phyloP scores from a whole-genome alignment of 1,140 invertebrate genomes.

The Drosophila bocqueti region DNA sequence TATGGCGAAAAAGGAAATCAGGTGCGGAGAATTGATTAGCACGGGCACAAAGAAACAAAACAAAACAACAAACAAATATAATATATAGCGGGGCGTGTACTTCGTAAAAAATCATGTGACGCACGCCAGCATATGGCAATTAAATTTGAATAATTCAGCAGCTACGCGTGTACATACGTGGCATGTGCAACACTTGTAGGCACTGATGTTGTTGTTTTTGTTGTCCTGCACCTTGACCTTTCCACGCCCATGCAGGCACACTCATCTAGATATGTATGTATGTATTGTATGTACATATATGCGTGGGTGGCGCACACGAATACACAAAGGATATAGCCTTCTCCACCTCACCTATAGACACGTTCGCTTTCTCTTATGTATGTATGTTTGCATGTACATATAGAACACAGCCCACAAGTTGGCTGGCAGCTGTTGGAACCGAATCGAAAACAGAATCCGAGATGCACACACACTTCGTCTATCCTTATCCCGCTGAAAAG shows the following conservation, averaged over 20 bases:
- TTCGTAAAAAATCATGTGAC: slow-evolving; percentile 30
- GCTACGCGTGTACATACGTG: slow-evolving; percentile 1
- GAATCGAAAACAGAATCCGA: slow-evolving; percentile 20
- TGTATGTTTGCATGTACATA: slow-evolving; percentile 2
- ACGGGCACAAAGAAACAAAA: slow-evolving; percentile 18
- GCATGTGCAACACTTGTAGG: slow-evolving; percentile 35
- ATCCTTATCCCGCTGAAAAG: slow-evolving; percentile 10
- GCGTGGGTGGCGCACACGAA: slow-evolving; percentile 38
- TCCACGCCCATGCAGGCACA: slow-evolving; percentile 49
- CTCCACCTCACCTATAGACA: slow-evolving; percentile 3
- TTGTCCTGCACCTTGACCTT: slow-evolving; percentile 66
- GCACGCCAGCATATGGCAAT: slow-evolving; percentile 60
- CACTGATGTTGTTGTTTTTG: slow-evolving; percentile 41
- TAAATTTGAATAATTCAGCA: slow-evolving; percentile 50
- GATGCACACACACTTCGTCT: slow-evolving; percentile 28
- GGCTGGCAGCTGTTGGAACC: slow-evolving; percentile 51
- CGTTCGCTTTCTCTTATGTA: slow-evolving; percentile 10
- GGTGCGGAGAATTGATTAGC: slow-evolving; percentile 67
- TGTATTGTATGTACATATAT: neutral
- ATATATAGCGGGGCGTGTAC: slow-evolving; percentile 18
- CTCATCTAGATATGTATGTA: neutral
- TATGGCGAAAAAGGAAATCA: slow-evolving; percentile 31
- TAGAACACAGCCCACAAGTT: slow-evolving; percentile 25
- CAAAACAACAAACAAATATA: slow-evolving; percentile 8
- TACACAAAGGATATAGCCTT: slow-evolving; percentile 7